Base-by-base conservation (phyloP, 2,797 vertebrate genomes). In the Chaenodraco wilsoni region DNA sequence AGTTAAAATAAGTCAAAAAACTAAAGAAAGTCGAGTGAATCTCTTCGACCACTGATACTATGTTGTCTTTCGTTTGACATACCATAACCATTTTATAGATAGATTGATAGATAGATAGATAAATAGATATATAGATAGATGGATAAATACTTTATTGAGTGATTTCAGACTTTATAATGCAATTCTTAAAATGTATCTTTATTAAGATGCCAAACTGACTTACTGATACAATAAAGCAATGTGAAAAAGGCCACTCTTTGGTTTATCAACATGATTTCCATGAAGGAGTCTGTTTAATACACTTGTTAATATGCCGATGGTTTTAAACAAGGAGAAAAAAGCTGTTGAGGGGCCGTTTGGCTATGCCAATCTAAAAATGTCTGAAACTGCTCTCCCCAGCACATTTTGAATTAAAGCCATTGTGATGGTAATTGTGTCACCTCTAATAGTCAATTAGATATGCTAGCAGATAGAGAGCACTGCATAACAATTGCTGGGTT, bases 401-500 rank as follows among this genome's bases (percentile, higher is more conserved):
- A 84, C 81, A 50, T 83, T 76, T 67, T 75, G 85, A 82, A 89
- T 88, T 74, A 88, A 82, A 82, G 89, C 81, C 82, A 83, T 88
- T 91, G 91, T 90, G 85, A 90, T 90, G 89, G 88, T 91, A 88
- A 92, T 94, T 87, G 74, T 82, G 87, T 92, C 89, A 85, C 87
- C 89, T 89, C 92, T 93, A 91, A 92, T 94, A 88, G 90, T 79
- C 88, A 87, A 94, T 93, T 91, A 92, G 92, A 89, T 88, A 90
- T 92, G 87, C 86, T 78, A 77, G 86, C 81, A 77, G 87, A 90
- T 91, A 88, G 76, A 66, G 80, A 81, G 75, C 84, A 58, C 79
- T 73, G 85, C 84, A 82, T 83, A 85, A 84, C 84, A 85, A 89
- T 89, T 72, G 73, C 74, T 71, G 80, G 87, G 62, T 82, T 84